These are phyloP conservation scores for Pteria penguin DNA, from an alignment of 2,888 invertebrate genomes.

Conservation along the genomic window DNA sequence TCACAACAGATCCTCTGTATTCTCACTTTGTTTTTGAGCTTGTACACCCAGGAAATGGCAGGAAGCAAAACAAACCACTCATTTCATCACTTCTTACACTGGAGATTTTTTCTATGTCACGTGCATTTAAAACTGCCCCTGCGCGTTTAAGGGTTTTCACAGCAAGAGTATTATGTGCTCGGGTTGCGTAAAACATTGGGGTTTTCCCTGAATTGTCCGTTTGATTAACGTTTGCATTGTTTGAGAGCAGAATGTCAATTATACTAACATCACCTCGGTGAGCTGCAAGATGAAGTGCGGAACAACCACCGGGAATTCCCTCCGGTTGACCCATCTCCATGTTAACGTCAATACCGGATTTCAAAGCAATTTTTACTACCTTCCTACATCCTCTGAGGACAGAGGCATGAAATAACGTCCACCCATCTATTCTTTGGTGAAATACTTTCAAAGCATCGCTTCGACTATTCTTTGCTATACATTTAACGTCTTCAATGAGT, in stretches of 20 bases:
- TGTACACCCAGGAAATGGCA: constrained; percentile 41
- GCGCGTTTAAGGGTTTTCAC: constrained; percentile 65
- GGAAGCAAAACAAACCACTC: constrained; percentile 9
- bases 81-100: constrained; percentile 36
- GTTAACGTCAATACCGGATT: constrained; percentile 65
- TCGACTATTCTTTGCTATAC: constrained; percentile 58
- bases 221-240: constrained; percentile 60
- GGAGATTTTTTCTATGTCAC: constrained; percentile 42
- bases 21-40: constrained; percentile 35
- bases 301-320: constrained; percentile 68
- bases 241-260: constrained; percentile 63
- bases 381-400: constrained; percentile 69
- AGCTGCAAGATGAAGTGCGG: constrained; percentile 70
- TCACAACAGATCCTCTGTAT: too few species aligned
- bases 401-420: constrained; percentile 75
- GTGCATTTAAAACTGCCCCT: constrained; percentile 64
- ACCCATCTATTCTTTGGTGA: constrained; percentile 64
- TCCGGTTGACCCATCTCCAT: constrained; percentile 68
- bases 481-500: constrained; percentile 60
- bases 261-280: constrained; percentile 73
- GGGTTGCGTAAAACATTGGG: constrained; percentile 66
- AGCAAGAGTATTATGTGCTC: constrained; percentile 63
- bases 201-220: constrained; percentile 57
- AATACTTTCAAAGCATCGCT: constrained; percentile 60
- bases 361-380: constrained; percentile 66